These are phyloP conservation scores for Galeopterus variegatus DNA, from an alignment of 2,113 vertebrate genomes.

Conservation along the genomic window DNA sequence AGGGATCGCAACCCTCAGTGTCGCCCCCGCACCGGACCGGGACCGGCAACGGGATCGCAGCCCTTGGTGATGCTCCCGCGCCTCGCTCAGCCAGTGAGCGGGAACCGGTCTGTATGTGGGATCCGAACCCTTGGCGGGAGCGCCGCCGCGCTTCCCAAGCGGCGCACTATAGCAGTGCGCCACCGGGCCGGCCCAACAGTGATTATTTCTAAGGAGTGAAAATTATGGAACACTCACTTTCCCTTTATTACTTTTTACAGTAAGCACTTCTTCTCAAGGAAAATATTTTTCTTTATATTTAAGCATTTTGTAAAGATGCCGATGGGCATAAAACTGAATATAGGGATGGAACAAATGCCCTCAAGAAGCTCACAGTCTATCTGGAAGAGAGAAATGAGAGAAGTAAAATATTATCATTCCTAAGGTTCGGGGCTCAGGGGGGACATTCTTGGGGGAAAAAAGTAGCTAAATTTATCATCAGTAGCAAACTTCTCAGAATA, in stretches of 20 bases:
- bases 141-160: too few relatives aligned
- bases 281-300: neutral
- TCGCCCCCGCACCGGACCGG: too few relatives aligned
- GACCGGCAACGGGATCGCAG: too few relatives aligned
- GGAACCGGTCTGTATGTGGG: too few relatives aligned
- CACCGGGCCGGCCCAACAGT: too few relatives aligned
- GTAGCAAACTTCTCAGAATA: slow-evolving; percentile 1
- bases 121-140: too few relatives aligned
- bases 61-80: too few relatives aligned
- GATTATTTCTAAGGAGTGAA: slow-evolving; percentile 4
- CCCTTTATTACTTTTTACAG: neutral
- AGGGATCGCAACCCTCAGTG: too few relatives aligned
- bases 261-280: neutral
- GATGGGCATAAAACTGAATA: neutral
- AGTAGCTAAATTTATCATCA: neutral
- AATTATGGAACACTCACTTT: neutral
- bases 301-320: neutral
- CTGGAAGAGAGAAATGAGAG: neutral
- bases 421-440: neutral
- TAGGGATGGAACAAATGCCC: neutral
- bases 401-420: neutral
- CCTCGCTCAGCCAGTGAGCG: too few relatives aligned
- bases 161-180: too few relatives aligned
- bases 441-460: neutral
- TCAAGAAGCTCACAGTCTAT: neutral